These are phyloP conservation scores for Helobdella robusta DNA, from an alignment of 2,888 invertebrate genomes.

Conservation along the genomic window DNA sequence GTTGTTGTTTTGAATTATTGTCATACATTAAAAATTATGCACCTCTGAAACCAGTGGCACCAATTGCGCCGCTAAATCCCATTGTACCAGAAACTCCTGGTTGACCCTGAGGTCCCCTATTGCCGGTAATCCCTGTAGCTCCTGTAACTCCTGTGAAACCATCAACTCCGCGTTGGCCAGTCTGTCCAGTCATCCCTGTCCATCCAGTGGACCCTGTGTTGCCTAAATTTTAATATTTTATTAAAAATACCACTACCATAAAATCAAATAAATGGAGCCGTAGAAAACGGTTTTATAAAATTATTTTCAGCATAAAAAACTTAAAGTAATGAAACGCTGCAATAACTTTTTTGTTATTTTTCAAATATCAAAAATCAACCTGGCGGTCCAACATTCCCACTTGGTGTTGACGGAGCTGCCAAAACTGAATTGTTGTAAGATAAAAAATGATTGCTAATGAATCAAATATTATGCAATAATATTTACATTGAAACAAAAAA, in stretches of 20 bases:
- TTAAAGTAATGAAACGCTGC: too few relatives aligned
- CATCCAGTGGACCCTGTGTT: neutral
- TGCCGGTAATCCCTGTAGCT: neutral
- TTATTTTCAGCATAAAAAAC: too few relatives aligned
- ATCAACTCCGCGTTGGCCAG: neutral
- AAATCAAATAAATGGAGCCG: too few relatives aligned
- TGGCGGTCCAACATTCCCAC: neutral
- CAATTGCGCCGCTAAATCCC: conserved; percentile 11
- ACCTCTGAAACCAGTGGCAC: neutral
- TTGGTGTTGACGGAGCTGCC: neutral
- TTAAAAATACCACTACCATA: neutral
- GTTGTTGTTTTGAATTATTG: neutral
- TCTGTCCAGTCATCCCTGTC: neutral
- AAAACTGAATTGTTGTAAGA: neutral
- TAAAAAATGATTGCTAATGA: too few relatives aligned
- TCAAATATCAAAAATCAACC: too few relatives aligned
- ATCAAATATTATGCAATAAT: neutral
- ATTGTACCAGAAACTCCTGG: neutral
- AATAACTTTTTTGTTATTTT: too few relatives aligned
- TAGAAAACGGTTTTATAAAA: too few relatives aligned
- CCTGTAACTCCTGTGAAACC: neutral
- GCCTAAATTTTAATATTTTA: neutral
- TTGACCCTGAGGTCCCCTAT: neutral
- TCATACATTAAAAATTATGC: neutral
- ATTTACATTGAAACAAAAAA: neutral